A percentile compares a stretch with the other conserved stretches of the same genome.
Conservation (phyloP, 2,113 vertebrate genomes). For the Channa maculata region DNA sequence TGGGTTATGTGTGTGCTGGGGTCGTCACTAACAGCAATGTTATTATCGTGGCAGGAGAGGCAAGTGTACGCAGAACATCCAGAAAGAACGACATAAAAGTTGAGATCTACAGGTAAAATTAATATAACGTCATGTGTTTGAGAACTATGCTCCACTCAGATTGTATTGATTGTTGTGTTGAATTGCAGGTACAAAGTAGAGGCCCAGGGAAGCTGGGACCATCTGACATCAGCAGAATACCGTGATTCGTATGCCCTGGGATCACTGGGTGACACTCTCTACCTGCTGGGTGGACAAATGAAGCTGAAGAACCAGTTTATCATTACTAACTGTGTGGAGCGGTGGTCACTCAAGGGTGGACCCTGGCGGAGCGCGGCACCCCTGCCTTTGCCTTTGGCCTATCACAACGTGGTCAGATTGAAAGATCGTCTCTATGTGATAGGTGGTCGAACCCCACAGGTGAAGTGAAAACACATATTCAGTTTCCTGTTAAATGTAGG, state of each 20-base stretch:
- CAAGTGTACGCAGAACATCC: conserved; percentile 86
- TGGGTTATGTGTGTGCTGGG: conserved; percentile 90
- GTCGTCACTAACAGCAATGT: conserved; percentile 92
- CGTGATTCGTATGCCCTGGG: conserved; percentile 93
- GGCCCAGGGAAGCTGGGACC: conserved; percentile 93
- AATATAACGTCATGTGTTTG: neutral
- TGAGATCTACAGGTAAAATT: conserved; percentile 91
- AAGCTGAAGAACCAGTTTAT: conserved; percentile 92
- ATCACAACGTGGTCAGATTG: conserved; percentile 86
- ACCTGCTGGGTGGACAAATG: conserved; percentile 95
- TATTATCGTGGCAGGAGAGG: conserved; percentile 93
- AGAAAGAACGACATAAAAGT: conserved; percentile 89
- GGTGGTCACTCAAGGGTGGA: conserved; percentile 88
- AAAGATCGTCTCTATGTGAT: conserved; percentile 91
- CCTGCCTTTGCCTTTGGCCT: conserved; percentile 91
- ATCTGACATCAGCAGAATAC: conserved; percentile 88
- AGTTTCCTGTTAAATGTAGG: neutral
- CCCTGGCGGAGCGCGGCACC: conserved; percentile 90
- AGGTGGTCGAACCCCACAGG: conserved; percentile 97
- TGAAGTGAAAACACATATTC: conserved; percentile 62
- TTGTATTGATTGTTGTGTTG: conserved; percentile 16
- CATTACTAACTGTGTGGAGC: conserved; percentile 93
- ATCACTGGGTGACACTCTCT: conserved; percentile 86
- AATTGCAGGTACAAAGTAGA: conserved; percentile 88
- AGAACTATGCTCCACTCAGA: neutral